Evolutionary conservation across 2,797 vertebrate genomes (phyloP).

Genomic region (Brachymystax lenok): DNA sequence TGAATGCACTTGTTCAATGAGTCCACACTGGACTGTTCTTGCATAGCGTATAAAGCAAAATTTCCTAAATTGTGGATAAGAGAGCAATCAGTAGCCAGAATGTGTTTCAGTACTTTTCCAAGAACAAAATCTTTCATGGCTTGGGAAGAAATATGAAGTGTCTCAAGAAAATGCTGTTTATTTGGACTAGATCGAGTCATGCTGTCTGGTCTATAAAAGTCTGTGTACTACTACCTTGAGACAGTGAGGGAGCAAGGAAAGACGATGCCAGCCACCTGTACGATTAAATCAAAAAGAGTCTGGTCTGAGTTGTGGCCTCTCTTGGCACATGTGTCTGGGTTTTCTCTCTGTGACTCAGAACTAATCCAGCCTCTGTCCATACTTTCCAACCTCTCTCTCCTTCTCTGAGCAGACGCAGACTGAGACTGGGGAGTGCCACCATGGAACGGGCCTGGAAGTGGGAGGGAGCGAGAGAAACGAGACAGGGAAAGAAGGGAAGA

Average conservation of each 20-base stretch:
- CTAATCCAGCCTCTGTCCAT: constrained; percentile 8
- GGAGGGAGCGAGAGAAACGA: background rate
- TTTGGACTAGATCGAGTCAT: constrained; percentile 5
- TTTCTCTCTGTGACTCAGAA: constrained; percentile 59
- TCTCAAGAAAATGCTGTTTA: constrained; percentile 18
- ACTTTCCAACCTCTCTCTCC: background rate
- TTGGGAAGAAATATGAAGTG: background rate
- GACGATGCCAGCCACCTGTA: constrained; percentile 22
- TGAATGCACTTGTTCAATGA: too few relatives aligned
- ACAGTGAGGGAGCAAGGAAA: constrained; percentile 18
- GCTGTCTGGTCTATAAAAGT: background rate
- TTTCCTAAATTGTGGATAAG: background rate
- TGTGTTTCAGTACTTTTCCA: background rate
- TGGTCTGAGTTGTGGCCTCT: constrained; percentile 5
- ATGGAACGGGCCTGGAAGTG: background rate
- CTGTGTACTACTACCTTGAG: constrained; percentile 10
- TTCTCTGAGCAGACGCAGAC: background rate
- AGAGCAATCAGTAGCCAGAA: background rate
- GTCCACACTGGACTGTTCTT: background rate
- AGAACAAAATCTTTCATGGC: background rate
- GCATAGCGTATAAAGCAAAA: background rate
- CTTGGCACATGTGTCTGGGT: constrained; percentile 46
- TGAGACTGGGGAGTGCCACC: constrained; percentile 5
- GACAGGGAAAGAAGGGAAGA: background rate
- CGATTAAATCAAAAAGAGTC: constrained; percentile 27